phyloP scores from a whole-genome alignment of 2,797 vertebrate species.

The Aplochiton taeniatus region DNA sequence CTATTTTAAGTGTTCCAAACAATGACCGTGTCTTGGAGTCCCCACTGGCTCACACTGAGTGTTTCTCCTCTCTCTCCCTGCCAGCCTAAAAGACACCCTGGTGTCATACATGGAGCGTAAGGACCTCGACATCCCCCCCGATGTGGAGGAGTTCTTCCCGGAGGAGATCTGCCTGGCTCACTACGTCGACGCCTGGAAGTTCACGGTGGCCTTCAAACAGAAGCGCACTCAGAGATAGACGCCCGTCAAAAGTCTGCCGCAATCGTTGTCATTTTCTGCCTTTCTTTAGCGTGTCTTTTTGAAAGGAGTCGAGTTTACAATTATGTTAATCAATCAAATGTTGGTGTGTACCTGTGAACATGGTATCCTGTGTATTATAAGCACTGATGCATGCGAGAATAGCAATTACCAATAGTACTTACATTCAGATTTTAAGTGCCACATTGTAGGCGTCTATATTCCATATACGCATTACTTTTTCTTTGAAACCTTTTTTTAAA shows the following conservation, averaged over 20 bases:
- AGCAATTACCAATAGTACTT: slow-evolving; percentile 41
- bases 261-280: background rate
- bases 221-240: slow-evolving; percentile 61
- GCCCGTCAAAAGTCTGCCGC: background rate
- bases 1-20: too few species aligned
- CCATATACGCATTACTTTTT: slow-evolving; percentile 19
- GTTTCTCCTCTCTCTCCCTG: slow-evolving; percentile 19
- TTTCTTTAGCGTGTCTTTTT: background rate
- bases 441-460: slow-evolving; percentile 7
- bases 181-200: slow-evolving; percentile 82
- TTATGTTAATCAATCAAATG: slow-evolving; percentile 16
- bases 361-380: slow-evolving; percentile 6
- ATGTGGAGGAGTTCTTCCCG: slow-evolving; percentile 81
- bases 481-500: background rate
- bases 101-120: slow-evolving; percentile 80
- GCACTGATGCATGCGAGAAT: slow-evolving; percentile 11
- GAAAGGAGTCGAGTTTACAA: slow-evolving; percentile 56
- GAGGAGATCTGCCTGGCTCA: slow-evolving; percentile 76
- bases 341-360: slow-evolving; percentile 1
- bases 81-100: slow-evolving; percentile 82
- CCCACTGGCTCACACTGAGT: too few species aligned
- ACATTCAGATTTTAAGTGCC: slow-evolving; percentile 9
- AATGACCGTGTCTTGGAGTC: background rate
- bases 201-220: slow-evolving; percentile 74
- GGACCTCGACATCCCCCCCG: slow-evolving; percentile 61